Base-by-base conservation (phyloP, 2,888 invertebrate species). In the Meteorus colon region DNA sequence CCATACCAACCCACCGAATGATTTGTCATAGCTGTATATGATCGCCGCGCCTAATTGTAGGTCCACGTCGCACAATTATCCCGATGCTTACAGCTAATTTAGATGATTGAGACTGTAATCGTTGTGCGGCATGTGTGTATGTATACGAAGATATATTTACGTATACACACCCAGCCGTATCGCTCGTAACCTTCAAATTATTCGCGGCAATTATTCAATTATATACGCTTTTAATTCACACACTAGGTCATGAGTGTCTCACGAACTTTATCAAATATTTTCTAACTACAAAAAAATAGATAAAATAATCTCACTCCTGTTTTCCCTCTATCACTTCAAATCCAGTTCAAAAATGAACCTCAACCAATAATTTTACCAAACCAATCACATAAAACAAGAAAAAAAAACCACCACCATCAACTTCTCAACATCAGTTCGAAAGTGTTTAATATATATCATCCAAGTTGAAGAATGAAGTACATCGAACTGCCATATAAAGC, bases 181-280 rank as follows among this genome's bases (percentile, higher is more conserved):
- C 31, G 37, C 55, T 70, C 67, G 24, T 59, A 59, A 66, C 66
- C 48, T 19, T 62, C 45, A 71, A 70, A 62, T 59, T 45, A 67
- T 78, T 81, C 76, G 77, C 79, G 75, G 78, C 84, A 86, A 87
- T 87, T 86, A 88, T 86, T 86, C 84, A 79, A 84, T 85, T 86
- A 85, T 76, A 68, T 68, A 24, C 72, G 75, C 82, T 85, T 87
- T 86, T 84, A 84, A 82, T 79, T 66, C 74, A 24, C 45, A 19
- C 68, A 55, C 29, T 60, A 74, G 75, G 77, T 70, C 79, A 72
- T 74, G 77, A 78, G 76, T 76, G 81, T 82, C 79, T 75, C 77
- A 76, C 81, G 78, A 82, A 81, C 82, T 82, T 81, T 81, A 37
- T 70, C 60, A 37, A 45, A 51, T 19, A 29, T 48, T 48, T 68